Evolutionary conservation across 2,888 invertebrate species (phyloP), one percentile per base, ranked within the genome.

Genomic region (Morpho deidamia): DNA sequence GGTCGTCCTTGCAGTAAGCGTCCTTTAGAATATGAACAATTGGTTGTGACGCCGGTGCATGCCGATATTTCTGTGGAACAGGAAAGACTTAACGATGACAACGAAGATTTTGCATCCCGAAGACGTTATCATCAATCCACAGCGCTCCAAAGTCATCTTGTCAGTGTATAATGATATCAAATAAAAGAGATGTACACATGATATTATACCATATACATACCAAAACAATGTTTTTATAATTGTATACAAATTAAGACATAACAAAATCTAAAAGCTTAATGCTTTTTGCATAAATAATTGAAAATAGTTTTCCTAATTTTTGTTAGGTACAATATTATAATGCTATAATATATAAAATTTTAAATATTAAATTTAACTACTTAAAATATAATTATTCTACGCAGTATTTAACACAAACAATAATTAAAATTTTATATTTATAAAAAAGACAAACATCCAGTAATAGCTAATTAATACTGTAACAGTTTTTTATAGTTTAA

Each of bases 51-150:
- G 7, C 96, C 96, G 0, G 92, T 94, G 9, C 95, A 95, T 78
- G 94, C 95, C 0, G 94, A 94, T 51, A 92, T 96, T 35, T 92
- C 94, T 63, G 92, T 97, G 37, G 94, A 94, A 62, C 94, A 96
- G 51, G 94, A 97, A 57, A 96, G 98, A 73, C 87, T 98, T 50
- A 99, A 97, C 64, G 97, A 98, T 74, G 97, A 97, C 73, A 99
- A 98, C 81, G 95, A 95, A 81, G 99, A 99, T 83, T 99, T 98
- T 83, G 94, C 97, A 8, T 95, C 95, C 53, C 92, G 99, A 62
- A 93, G 96, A 67, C 93, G 97, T 63, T 99, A 98, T 84, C 99
- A 99, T 86, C 97, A 97, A 78, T 95, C 96, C 34, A 94, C 96
- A 0, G 94, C 95, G 7, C 92, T 96, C 38, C 94, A 95, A 62